phyloP scores from a whole-genome alignment of 2,888 invertebrate species.

The Sceliomorpha sp. region DNA sequence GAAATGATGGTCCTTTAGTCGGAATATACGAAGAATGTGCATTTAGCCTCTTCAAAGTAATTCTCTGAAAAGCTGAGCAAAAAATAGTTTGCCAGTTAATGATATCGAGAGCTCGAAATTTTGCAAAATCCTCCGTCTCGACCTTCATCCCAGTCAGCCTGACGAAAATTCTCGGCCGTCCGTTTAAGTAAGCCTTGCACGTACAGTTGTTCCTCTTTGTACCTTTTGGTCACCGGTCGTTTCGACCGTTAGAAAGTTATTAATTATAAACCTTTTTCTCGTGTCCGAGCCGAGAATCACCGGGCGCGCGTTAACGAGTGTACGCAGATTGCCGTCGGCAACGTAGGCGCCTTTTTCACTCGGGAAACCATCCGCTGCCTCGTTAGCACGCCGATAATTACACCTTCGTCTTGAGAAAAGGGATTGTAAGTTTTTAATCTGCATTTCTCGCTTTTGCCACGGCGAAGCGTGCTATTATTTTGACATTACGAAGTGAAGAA shows the following conservation, averaged over 20 bases:
- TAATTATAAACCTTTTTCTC: constrained; percentile 43
- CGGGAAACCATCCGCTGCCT: constrained; percentile 52
- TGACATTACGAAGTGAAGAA: constrained; percentile 41
- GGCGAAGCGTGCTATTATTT: constrained; percentile 43
- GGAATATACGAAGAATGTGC: not conserved
- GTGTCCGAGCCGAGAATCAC: constrained; percentile 29
- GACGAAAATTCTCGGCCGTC: too few relatives aligned
- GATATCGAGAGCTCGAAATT: too few relatives aligned
- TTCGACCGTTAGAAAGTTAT: constrained; percentile 34
- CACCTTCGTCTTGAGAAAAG: constrained; percentile 46
- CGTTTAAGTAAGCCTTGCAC: constrained; percentile 1
- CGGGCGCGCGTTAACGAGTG: constrained; percentile 53
- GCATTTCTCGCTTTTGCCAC: constrained; percentile 50
- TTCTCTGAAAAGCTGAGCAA: too few relatives aligned
- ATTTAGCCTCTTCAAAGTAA: too few relatives aligned
- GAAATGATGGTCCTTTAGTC: not conserved
- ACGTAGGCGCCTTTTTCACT: constrained; percentile 48
- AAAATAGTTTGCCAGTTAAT: too few relatives aligned
- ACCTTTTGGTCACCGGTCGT: constrained; percentile 9
- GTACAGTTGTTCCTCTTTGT: not conserved
- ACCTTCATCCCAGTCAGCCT: too few relatives aligned
- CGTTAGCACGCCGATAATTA: constrained; percentile 58
- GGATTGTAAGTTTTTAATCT: constrained; percentile 53
- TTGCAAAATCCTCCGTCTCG: too few relatives aligned
- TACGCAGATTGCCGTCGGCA: constrained; percentile 46